Base-by-base conservation (phyloP, 2,797 vertebrate species). In the Ctenochaetus hawaiiensis region DNA sequence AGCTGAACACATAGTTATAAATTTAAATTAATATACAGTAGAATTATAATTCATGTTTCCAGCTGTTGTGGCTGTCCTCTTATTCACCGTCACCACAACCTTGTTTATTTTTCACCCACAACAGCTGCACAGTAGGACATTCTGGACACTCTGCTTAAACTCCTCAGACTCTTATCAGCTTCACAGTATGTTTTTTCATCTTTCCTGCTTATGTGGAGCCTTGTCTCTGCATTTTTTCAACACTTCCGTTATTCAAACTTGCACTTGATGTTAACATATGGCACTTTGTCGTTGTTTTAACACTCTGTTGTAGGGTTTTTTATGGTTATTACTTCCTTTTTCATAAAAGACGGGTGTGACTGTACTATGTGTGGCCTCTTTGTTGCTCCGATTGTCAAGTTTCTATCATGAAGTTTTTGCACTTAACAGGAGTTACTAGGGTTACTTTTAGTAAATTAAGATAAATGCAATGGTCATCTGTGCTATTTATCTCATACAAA, bases 171-270 rank as follows among this genome's bases (percentile, higher is more conserved):
- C 30, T 30, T 4, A 30, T 11, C 12, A 34, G 6, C 26, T 57
- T 39, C 0, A 17, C 44, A 10, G 17, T 17, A 39, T 7, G 16
- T 62, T 64, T 22, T 5, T 47, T 16, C 12, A n/a, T 26, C 13
- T 4, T n/a, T 12, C 4, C 13, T 4, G 18, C 12, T 12, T 1
- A 18, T n/a, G 2, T 14, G 23, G 8, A 2, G 0, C 10, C 14
- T 16, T 16, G 18, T 18, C 8, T 56, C 3, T 11, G 23, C 16
- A 9, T 57, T 2, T 22, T 41, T 16, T 54, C 7, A 2, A 16
- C 13, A 13, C 39, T 56, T 17, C 4, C 7, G 30, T 34, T 34
- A 34, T 4, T 16, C 53, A 30, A 13, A 11, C 13, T 43, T 43
- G 2, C 4, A 5, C 12, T 43, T 43, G 30, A 34, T 34, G 6